A percentile compares a stretch with the other conserved stretches of the same genome.
These are phyloP conservation scores for Encarsia formosa DNA, from an alignment of 2,888 invertebrate genomes.

Conservation along the genomic window DNA sequence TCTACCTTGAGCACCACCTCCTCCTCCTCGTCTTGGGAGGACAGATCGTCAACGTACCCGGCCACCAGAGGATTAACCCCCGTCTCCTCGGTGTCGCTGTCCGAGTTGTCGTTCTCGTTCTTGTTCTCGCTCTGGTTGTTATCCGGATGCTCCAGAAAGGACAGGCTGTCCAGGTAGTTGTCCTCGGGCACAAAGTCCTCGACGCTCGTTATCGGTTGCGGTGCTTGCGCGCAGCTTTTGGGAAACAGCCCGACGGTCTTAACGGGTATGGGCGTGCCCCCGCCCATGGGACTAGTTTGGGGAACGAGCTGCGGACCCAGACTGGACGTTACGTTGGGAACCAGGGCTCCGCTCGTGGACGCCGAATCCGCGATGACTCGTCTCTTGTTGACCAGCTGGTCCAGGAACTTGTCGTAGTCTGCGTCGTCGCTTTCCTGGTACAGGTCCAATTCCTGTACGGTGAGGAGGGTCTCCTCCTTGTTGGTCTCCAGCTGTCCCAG, in stretches of 20 bases:
- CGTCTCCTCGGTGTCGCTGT: slow-evolving; percentile 67
- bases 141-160: slow-evolving; percentile 75
- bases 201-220: slow-evolving; percentile 53
- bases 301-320: slow-evolving; percentile 39
- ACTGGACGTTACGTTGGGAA: slow-evolving; percentile 41
- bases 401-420: slow-evolving; percentile 70
- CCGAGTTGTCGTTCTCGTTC: slow-evolving; percentile 53
- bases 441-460: slow-evolving; percentile 69
- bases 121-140: slow-evolving; percentile 49
- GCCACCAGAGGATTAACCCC: slow-evolving; percentile 83
- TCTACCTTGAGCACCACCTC: slow-evolving; percentile 41
- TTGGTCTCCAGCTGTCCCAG: slow-evolving; percentile 81
- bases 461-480: slow-evolving; percentile 73
- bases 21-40: slow-evolving; percentile 59
- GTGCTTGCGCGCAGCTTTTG: slow-evolving; percentile 33
- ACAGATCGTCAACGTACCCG: slow-evolving; percentile 79
- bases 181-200: slow-evolving; percentile 73
- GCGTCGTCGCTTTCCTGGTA: slow-evolving; percentile 75
- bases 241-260: slow-evolving; percentile 37
- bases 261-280: slow-evolving; percentile 48
- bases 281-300: slow-evolving; percentile 43
- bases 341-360: slow-evolving; percentile 54
- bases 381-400: slow-evolving; percentile 69
- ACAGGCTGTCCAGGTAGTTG: slow-evolving; percentile 70
- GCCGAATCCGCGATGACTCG: slow-evolving; percentile 67